phyloP scores from a whole-genome alignment of 2,888 invertebrate genomes.

The Congeria kusceri region DNA sequence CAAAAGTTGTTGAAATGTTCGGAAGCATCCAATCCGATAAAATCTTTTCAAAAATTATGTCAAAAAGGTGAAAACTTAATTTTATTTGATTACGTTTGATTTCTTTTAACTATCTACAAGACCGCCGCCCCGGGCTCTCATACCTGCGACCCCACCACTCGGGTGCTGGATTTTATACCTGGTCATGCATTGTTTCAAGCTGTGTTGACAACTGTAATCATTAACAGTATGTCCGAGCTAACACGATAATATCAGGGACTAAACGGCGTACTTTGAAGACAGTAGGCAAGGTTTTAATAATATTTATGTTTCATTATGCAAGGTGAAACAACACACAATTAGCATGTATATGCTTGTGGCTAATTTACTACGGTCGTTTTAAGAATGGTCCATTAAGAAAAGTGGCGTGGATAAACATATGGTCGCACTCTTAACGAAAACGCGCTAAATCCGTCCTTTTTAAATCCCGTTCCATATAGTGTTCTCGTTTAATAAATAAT shows the following conservation, averaged over 20 bases:
- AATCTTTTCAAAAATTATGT: conserved; percentile 4
- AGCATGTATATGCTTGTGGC: background rate
- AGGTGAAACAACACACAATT: background rate
- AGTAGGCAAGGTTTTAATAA: background rate
- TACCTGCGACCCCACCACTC: too few species aligned
- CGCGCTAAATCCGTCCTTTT: too few species aligned
- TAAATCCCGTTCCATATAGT: too few species aligned
- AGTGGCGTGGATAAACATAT: too few species aligned
- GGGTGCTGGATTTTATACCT: too few species aligned
- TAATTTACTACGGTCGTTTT: background rate
- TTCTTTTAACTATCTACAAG: background rate
- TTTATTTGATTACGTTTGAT: conserved; percentile 14
- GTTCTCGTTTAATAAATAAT: too few species aligned
- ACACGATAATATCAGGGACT: background rate
- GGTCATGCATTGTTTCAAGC: too few species aligned
- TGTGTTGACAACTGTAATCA: background rate
- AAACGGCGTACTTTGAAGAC: background rate
- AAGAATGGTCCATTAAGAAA: too few species aligned
- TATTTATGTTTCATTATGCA: conserved; percentile 5
- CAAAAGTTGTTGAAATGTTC: too few species aligned
- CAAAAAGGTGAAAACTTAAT: conserved; percentile 38
- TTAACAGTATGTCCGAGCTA: background rate
- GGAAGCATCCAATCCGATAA: too few species aligned
- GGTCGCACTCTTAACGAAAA: too few species aligned
- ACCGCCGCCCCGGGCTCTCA: background rate